These are phyloP conservation scores for Platycnemis pennipes DNA, from an alignment of 2,888 invertebrate genomes.

Conservation along the genomic window DNA sequence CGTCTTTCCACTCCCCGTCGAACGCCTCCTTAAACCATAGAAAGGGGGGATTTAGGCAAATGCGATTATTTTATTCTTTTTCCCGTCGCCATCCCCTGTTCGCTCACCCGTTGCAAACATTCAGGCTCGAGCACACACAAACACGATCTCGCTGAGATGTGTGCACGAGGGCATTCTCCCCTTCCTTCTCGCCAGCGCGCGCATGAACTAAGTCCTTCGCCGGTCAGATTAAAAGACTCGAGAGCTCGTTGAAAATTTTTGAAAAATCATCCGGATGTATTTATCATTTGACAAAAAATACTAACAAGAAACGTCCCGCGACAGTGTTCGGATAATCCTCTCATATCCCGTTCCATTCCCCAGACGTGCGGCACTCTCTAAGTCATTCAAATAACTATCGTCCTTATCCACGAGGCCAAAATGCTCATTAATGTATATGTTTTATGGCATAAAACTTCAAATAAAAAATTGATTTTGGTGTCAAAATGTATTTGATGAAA, in stretches of 20 bases:
- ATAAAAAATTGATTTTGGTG: no score
- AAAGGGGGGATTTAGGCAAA: constrained; percentile 45
- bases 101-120: background rate
- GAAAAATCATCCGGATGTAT: constrained; percentile 27
- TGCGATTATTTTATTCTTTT: constrained; percentile 8
- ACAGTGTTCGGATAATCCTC: background rate
- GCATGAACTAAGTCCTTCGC: constrained; percentile 28
- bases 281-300: background rate
- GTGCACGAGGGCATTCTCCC: background rate
- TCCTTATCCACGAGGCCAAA: no score
- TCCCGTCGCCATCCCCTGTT: background rate
- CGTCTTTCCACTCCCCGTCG: background rate
- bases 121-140: background rate
- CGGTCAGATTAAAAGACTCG: constrained; percentile 45
- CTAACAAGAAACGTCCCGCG: background rate
- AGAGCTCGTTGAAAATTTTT: background rate
- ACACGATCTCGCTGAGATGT: background rate
- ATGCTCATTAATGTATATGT: no score
- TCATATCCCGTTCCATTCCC: background rate
- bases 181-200: background rate
- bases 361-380: no score
- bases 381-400: no score
- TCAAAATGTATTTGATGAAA: no score
- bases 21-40: constrained; percentile 21
- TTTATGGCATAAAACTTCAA: no score